These are phyloP conservation scores for Plebejus anna DNA, from an alignment of 2,888 invertebrate species.

Conservation along the genomic window DNA sequence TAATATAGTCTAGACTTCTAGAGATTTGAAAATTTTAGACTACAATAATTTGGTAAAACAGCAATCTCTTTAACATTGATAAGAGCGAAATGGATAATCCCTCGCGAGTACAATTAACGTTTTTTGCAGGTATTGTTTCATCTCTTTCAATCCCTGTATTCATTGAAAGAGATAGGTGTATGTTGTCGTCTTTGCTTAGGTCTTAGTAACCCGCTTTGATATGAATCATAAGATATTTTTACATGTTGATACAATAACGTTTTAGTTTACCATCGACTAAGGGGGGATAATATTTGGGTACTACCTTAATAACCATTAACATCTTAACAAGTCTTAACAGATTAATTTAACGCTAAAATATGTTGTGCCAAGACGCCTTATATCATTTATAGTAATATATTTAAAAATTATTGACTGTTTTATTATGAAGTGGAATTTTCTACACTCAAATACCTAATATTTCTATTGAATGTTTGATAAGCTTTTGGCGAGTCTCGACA, in stretches of 20 bases:
- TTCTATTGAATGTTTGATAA: neutral
- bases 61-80: neutral
- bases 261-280: slow-evolving; percentile 60
- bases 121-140: neutral
- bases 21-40: neutral
- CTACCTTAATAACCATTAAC: slow-evolving; percentile 53
- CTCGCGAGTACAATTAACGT: neutral
- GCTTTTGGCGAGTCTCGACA: slow-evolving; percentile 15
- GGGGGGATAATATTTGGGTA: slow-evolving; percentile 51
- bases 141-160: neutral
- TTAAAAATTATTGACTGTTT: neutral
- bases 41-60: neutral
- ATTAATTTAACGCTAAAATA: slow-evolving; percentile 34
- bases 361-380: slow-evolving; percentile 16
- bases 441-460: neutral
- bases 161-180: neutral
- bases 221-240: neutral
- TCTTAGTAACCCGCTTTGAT: neutral
- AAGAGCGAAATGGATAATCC: neutral
- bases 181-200: neutral
- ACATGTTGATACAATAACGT: slow-evolving; percentile 33
- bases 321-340: slow-evolving; percentile 54
- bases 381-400: neutral
- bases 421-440: neutral
- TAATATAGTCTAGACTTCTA: neutral